Percentiles rank a stretch among this genome's conserved stretches.
These are phyloP conservation scores for Acronicta psi DNA, from an alignment of 2,888 invertebrate genomes.

Conservation along the genomic window DNA sequence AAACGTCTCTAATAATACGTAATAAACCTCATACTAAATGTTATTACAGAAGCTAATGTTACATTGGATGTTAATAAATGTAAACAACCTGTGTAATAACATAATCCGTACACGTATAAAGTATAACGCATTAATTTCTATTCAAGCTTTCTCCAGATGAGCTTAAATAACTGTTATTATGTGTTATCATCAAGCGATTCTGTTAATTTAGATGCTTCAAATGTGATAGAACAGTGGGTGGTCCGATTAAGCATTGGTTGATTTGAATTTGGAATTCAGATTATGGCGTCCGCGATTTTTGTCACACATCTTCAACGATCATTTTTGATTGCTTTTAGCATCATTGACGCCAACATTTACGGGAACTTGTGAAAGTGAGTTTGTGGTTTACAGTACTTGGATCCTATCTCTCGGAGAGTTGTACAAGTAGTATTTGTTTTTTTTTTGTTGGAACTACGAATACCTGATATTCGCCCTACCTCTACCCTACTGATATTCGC, in stretches of 20 bases:
- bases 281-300: not conserved
- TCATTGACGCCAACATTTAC: not conserved
- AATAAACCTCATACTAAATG: not conserved
- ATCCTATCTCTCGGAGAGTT: no score
- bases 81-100: slow-evolving; percentile 15
- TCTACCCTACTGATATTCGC: no score
- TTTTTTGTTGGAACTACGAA: no score
- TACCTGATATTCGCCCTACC: no score
- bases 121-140: slow-evolving; percentile 35
- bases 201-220: slow-evolving; percentile 56
- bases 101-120: slow-evolving; percentile 33
- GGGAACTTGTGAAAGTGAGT: not conserved
- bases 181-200: slow-evolving; percentile 58
- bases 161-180: slow-evolving; percentile 69
- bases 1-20: not conserved
- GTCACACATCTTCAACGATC: no score
- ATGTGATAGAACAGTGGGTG: slow-evolving; percentile 38
- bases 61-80: slow-evolving; percentile 26
- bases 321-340: no score
- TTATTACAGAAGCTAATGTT: slow-evolving; percentile 18
- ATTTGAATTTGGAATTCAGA: not conserved
- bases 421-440: no score
- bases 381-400: not conserved
- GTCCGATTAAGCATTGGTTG: slow-evolving; percentile 15
- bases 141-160: slow-evolving; percentile 56